A percentile compares a stretch with the other conserved stretches of the same genome.
These are phyloP conservation scores for Coregonus ussuriensis DNA, from an alignment of 2,797 vertebrate species.

Conservation along the genomic window DNA sequence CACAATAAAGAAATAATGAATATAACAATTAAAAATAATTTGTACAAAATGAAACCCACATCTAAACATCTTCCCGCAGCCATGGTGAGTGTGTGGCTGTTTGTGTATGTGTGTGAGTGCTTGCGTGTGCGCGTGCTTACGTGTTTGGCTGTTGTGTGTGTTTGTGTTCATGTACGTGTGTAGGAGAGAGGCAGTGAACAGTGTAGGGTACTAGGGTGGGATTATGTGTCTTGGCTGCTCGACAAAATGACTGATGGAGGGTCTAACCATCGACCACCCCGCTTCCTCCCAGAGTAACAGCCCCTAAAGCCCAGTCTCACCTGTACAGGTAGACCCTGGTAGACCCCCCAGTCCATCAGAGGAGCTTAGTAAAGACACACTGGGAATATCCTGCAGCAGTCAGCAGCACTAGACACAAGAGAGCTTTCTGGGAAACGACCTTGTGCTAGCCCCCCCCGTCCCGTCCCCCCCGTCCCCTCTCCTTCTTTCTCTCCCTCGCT, in stretches of 20 bases:
- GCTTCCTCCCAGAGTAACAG: conserved; percentile 30
- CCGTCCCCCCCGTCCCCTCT: neutral
- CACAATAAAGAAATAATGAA: too few relatives aligned
- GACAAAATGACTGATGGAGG: conserved; percentile 69
- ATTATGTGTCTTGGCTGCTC: conserved; percentile 41
- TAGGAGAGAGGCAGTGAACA: conserved; percentile 33
- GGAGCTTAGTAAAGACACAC: conserved; percentile 21
- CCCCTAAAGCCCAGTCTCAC: conserved; percentile 34
- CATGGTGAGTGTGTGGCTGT: neutral
- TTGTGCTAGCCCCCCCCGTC: conserved; percentile 30
- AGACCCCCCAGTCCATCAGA: conserved; percentile 6
- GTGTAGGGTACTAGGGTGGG: conserved; percentile 17
- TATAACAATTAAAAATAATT: too few relatives aligned
- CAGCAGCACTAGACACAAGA: conserved; percentile 9
- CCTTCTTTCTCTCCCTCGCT: conserved; percentile 37
- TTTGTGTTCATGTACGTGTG: conserved; percentile 16
- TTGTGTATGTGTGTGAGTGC: conserved; percentile 5
- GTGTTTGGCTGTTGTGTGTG: conserved; percentile 3
- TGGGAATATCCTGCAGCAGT: conserved; percentile 28
- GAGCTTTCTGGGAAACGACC: conserved; percentile 49
- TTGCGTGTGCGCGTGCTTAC: conserved; percentile 5
- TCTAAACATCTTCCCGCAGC: too few relatives aligned
- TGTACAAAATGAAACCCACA: too few relatives aligned
- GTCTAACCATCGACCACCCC: conserved; percentile 58
- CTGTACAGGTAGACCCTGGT: neutral